These are phyloP conservation scores for Leistus spinibarbis DNA, from an alignment of 2,888 invertebrate species.

Conservation along the genomic window DNA sequence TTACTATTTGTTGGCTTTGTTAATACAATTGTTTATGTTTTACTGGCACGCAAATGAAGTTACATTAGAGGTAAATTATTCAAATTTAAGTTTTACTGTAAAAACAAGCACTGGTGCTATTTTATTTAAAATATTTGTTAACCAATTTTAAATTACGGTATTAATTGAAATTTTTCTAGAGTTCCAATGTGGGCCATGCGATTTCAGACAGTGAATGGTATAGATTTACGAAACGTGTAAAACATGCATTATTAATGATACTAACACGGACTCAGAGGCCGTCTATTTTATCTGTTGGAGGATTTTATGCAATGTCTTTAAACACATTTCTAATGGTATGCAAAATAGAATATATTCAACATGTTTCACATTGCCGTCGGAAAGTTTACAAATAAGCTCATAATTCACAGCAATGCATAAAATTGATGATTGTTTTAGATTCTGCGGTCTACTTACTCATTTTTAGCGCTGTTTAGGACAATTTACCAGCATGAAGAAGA, in stretches of 20 bases:
- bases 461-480: slow-evolving; percentile 17
- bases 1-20: slow-evolving; percentile 58
- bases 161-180: slow-evolving; percentile 7
- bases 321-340: slow-evolving; percentile 12
- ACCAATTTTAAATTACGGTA: too few relatives aligned
- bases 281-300: neutral
- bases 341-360: neutral
- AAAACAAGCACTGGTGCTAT: neutral
- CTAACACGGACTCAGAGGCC: slow-evolving; percentile 6
- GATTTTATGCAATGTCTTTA: slow-evolving; percentile 8
- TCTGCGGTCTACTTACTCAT: slow-evolving; percentile 14
- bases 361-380: neutral
- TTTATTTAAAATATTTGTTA: neutral
- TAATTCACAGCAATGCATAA: neutral
- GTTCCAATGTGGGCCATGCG: slow-evolving; percentile 2
- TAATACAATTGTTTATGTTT: slow-evolving; percentile 59
- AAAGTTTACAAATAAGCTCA: neutral
- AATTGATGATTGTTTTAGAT: slow-evolving; percentile 12
- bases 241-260: slow-evolving; percentile 1
- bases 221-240: neutral
- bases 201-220: slow-evolving; percentile 12
- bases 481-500: neutral
- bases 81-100: neutral
- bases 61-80: slow-evolving; percentile 52
- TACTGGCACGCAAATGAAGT: slow-evolving; percentile 61